Percentiles rank a stretch among this genome's conserved stretches.
These are phyloP conservation scores for Oasisia sp. DNA, from an alignment of 2,888 invertebrate species.

Conservation along the genomic window DNA sequence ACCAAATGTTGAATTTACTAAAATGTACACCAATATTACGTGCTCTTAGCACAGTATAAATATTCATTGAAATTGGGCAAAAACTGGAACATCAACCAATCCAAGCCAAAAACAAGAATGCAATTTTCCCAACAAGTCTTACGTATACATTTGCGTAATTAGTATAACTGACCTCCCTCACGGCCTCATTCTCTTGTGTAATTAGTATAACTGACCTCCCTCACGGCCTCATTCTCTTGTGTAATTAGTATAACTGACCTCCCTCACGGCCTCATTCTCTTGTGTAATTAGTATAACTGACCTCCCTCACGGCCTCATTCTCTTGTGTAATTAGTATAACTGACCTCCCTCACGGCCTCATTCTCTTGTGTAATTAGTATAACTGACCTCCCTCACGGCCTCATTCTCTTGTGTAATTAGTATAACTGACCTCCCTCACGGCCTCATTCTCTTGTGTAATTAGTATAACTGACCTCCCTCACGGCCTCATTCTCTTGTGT, in stretches of 20 bases:
- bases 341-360: slow-evolving; percentile 59
- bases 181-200: slow-evolving; percentile 65
- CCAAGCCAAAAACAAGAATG: background rate
- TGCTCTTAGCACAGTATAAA: too few species aligned
- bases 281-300: slow-evolving; percentile 46
- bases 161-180: slow-evolving; percentile 51
- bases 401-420: slow-evolving; percentile 67
- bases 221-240: slow-evolving; percentile 65
- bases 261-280: slow-evolving; percentile 65
- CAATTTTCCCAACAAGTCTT: background rate
- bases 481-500: slow-evolving; percentile 67
- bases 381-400: slow-evolving; percentile 55
- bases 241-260: slow-evolving; percentile 50
- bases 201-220: slow-evolving; percentile 53
- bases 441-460: slow-evolving; percentile 66
- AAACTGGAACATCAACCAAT: too few species aligned
- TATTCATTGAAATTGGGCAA: too few species aligned
- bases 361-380: slow-evolving; percentile 66
- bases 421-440: slow-evolving; percentile 52
- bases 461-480: slow-evolving; percentile 51
- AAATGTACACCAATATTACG: too few species aligned
- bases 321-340: slow-evolving; percentile 47
- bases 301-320: slow-evolving; percentile 65
- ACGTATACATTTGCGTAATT: background rate
- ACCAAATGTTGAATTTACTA: too few species aligned